Percentiles rank a stretch among this genome's conserved stretches.
Evolutionary conservation across 2,113 vertebrate species (phyloP).

Genomic region (Trogon melanurus): DNA sequence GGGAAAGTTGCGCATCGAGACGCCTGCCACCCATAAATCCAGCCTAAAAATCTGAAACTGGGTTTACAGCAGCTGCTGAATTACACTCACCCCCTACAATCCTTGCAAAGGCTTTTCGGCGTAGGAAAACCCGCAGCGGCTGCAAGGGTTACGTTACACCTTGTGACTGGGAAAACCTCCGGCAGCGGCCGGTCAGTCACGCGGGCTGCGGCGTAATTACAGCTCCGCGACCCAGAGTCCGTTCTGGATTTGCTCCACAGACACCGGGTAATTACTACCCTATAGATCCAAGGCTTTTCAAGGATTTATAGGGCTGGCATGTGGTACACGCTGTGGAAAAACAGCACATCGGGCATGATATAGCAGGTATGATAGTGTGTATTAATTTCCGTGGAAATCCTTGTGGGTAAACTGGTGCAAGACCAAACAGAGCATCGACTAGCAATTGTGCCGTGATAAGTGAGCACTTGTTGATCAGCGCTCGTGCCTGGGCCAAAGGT

Average conservation of each 20-base stretch:
- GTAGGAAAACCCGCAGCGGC: neutral
- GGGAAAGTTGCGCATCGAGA: neutral
- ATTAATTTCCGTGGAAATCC: slow-evolving; percentile 1
- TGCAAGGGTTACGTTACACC: slow-evolving; percentile 24
- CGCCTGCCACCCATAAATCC: neutral
- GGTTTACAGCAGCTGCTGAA: neutral
- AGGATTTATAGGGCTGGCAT: neutral
- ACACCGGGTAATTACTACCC: neutral
- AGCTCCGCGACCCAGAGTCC: neutral
- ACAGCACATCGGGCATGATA: neutral
- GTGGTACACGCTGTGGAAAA: neutral
- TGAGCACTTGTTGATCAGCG: neutral
- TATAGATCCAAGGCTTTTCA: neutral
- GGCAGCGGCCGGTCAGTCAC: neutral
- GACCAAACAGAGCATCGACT: neutral
- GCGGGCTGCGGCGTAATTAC: neutral
- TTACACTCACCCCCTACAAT: neutral
- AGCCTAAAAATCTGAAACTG: neutral
- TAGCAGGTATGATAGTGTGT: neutral
- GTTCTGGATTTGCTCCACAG: neutral
- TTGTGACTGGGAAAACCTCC: slow-evolving; percentile 32
- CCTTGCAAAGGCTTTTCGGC: neutral
- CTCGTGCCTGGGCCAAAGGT: neutral
- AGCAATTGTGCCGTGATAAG: neutral
- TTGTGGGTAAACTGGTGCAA: slow-evolving; percentile 11